A percentile compares a stretch with the other conserved stretches of the same genome.
These are phyloP conservation scores for Boulengeromyrus knoepffleri DNA, from an alignment of 2,113 vertebrate genomes.

Conservation along the genomic window DNA sequence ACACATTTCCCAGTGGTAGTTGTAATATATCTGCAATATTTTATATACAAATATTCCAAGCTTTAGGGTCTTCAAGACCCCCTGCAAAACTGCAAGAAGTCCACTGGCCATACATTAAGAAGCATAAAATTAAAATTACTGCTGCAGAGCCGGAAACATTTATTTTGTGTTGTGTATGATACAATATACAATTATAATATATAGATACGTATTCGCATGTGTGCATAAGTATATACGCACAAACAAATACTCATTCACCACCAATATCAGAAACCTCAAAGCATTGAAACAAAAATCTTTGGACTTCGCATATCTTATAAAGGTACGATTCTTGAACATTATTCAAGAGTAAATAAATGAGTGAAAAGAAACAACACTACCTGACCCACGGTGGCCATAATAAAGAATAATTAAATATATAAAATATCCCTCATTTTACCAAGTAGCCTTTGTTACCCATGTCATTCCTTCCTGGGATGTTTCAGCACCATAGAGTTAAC, in stretches of 20 bases:
- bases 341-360: constrained; percentile 20
- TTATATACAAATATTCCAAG: constrained; percentile 13
- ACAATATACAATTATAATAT: constrained; percentile 49
- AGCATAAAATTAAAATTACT: neutral
- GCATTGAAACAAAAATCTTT: constrained; percentile 64
- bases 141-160: constrained; percentile 27
- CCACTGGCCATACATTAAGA: constrained; percentile 27
- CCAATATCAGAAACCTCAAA: constrained; percentile 44
- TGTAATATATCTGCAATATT: neutral
- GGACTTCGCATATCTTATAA: constrained; percentile 61
- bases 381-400: neutral
- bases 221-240: constrained; percentile 45
- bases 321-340: constrained; percentile 50
- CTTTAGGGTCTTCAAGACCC: neutral
- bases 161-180: constrained; percentile 37
- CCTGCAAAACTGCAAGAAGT: neutral
- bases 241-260: constrained; percentile 49
- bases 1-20: neutral
- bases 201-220: constrained; percentile 38
- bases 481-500: constrained; percentile 15
- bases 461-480: constrained; percentile 7
- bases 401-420: constrained; percentile 29
- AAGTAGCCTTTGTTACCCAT: constrained; percentile 5
- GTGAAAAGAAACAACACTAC: constrained; percentile 17
- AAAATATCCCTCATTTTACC: constrained; percentile 12